Evolutionary conservation across 2,888 invertebrate species (phyloP).

Genomic region (Chaetogeoica ovagalla): DNA sequence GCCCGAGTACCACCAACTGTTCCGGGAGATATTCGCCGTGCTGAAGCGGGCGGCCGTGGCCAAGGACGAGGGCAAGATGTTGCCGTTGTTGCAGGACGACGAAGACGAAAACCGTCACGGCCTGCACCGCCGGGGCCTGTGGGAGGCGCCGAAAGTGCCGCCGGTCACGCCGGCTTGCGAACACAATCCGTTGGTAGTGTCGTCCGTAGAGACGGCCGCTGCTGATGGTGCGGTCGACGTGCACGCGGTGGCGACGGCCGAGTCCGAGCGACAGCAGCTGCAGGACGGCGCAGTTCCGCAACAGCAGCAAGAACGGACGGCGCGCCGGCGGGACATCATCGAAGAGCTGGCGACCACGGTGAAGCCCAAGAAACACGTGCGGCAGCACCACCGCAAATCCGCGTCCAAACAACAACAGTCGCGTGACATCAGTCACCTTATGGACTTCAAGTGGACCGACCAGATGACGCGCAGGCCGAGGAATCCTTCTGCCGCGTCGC

Average conservation of each 20-base stretch:
- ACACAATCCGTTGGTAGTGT: constrained; percentile 54
- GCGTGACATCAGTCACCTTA: constrained; percentile 32
- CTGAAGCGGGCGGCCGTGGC: constrained; percentile 82
- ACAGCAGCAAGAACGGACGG: background rate
- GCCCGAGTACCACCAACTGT: constrained; percentile 78
- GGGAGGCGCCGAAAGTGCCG: constrained; percentile 63
- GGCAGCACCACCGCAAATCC: constrained; percentile 30
- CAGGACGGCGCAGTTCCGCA: background rate
- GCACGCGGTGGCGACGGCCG: background rate
- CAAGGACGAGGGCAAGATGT: constrained; percentile 77
- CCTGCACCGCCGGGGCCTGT: constrained; percentile 61
- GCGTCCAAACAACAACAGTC: constrained; percentile 36
- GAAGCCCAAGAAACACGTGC: constrained; percentile 28
- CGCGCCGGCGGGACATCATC: constrained; percentile 32
- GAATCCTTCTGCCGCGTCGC: background rate
- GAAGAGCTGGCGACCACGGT: constrained; percentile 28
- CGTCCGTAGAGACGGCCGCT: background rate
- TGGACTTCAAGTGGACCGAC: constrained; percentile 37
- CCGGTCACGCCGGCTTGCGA: constrained; percentile 70
- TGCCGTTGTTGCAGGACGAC: constrained; percentile 68
- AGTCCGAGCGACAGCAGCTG: background rate
- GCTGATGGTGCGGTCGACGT: no score
- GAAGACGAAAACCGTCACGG: constrained; percentile 60
- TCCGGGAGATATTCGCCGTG: constrained; percentile 81
- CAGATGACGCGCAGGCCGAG: constrained; percentile 48